Conservation (phyloP, 2,797 vertebrate genomes). For the Odontamblyopus lacepedii region DNA sequence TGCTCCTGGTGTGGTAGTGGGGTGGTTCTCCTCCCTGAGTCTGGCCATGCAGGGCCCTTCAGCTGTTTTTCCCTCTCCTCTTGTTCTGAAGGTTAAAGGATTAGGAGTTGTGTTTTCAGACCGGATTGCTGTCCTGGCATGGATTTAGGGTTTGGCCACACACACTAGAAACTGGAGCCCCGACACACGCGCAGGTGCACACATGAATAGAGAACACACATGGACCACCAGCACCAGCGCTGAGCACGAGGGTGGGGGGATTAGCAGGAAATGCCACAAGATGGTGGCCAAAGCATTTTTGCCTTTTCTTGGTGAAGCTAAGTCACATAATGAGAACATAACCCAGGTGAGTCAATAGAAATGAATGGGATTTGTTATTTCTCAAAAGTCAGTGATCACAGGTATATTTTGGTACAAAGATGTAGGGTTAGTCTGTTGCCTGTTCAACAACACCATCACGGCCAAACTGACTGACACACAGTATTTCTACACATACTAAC, state of each 20-base stretch:
- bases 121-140: constrained; percentile 73
- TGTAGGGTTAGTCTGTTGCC: neutral
- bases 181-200: constrained; percentile 57
- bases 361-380: neutral
- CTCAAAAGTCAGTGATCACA: neutral
- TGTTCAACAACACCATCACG: neutral
- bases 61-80: constrained; percentile 74
- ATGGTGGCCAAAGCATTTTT: constrained; percentile 73
- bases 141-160: constrained; percentile 75
- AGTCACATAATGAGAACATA: constrained; percentile 79
- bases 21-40: constrained; percentile 57
- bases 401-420: neutral
- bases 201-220: constrained; percentile 28
- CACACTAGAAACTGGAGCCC: constrained; percentile 60
- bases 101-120: constrained; percentile 78
- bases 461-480: neutral
- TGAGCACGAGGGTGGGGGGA: constrained; percentile 71
- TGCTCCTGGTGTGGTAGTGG: constrained; percentile 63
- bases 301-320: constrained; percentile 38
- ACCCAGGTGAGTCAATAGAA: constrained; percentile 2
- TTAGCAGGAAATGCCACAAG: constrained; percentile 73
- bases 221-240: constrained; percentile 48
- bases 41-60: constrained; percentile 66
- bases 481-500: no score
- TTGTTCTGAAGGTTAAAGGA: constrained; percentile 83